These are phyloP conservation scores for Takifugu rubripes DNA, from an alignment of 2,797 vertebrate genomes.

Conservation along the genomic window DNA sequence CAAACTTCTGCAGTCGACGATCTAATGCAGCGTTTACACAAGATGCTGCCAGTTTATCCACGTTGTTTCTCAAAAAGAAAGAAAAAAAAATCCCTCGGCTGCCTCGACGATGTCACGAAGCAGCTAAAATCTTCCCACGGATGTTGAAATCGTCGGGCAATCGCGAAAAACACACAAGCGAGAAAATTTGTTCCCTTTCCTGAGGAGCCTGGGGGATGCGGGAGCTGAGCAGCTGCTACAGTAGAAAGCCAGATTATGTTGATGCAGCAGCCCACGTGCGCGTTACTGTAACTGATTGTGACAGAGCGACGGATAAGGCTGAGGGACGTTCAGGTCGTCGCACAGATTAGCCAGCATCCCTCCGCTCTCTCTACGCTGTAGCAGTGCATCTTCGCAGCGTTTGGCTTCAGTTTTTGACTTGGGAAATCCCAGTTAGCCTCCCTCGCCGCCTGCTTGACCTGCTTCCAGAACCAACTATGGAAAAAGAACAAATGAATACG, in stretches of 20 bases:
- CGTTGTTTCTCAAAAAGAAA: too few relatives aligned
- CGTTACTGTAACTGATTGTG: conserved; percentile 55
- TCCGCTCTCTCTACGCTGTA: conserved; percentile 9
- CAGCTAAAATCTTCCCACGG: too few relatives aligned
- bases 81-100: neutral
- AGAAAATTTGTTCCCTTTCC: neutral
- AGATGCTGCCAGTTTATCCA: too few relatives aligned
- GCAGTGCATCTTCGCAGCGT: too few relatives aligned
- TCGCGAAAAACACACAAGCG: neutral
- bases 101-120: too few relatives aligned
- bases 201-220: conserved; percentile 25
- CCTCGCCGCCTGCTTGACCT: conserved; percentile 32
- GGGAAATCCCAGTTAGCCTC: conserved; percentile 23
- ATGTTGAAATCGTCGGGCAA: neutral
- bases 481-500: conserved; percentile 35
- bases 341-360: conserved; percentile 31
- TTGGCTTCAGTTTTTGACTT: conserved; percentile 7
- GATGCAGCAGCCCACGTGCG: conserved; percentile 60
- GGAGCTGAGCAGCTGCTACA: conserved; percentile 39
- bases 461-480: conserved; percentile 43
- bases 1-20: too few relatives aligned
- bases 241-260: conserved; percentile 56
- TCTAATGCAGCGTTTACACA: too few relatives aligned
- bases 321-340: conserved; percentile 36
- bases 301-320: conserved; percentile 56